Conservation (phyloP, 2,113 vertebrate genomes). For the Myrmecophaga tridactyla region DNA sequence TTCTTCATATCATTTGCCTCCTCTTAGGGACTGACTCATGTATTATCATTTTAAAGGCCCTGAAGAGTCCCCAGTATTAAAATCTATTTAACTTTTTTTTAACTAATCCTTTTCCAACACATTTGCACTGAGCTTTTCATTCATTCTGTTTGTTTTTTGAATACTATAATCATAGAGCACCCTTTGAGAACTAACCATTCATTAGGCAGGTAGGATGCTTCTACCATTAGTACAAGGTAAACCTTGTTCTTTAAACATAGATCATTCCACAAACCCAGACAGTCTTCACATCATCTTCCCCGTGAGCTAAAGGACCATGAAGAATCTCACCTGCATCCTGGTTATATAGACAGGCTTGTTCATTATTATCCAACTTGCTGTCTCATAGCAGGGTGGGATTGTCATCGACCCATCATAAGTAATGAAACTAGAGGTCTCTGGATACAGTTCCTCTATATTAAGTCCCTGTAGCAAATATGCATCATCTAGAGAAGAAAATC, state of each 20-base stretch:
- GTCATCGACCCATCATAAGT: conserved; percentile 99
- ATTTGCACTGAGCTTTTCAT: not conserved
- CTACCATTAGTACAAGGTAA: not conserved
- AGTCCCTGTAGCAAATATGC: conserved; percentile 97
- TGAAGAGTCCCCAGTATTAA: not conserved
- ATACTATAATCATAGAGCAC: no score
- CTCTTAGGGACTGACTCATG: not conserved
- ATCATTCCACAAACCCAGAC: not conserved
- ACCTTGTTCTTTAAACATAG: not conserved
- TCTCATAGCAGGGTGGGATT: conserved; percentile 97
- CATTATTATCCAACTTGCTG: conserved; percentile 98
- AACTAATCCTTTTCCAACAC: not conserved
- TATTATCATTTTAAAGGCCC: not conserved
- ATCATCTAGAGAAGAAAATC: conserved; percentile 88
- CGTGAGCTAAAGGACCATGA: not conserved
- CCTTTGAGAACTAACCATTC: not conserved
- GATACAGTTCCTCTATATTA: conserved; percentile 98
- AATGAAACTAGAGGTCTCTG: conserved; percentile 97
- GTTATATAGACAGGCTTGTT: conserved; percentile 99
- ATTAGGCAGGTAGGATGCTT: not conserved
- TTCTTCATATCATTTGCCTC: not conserved
- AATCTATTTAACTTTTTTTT: not conserved
- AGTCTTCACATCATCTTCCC: not conserved
- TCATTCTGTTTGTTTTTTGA: not conserved
- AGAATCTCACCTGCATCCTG: conserved; percentile 94